A percentile compares a stretch with the other conserved stretches of the same genome.
Evolutionary conservation across 2,888 invertebrate genomes (phyloP).

Genomic region (Stenchaetothrips biformis): DNA sequence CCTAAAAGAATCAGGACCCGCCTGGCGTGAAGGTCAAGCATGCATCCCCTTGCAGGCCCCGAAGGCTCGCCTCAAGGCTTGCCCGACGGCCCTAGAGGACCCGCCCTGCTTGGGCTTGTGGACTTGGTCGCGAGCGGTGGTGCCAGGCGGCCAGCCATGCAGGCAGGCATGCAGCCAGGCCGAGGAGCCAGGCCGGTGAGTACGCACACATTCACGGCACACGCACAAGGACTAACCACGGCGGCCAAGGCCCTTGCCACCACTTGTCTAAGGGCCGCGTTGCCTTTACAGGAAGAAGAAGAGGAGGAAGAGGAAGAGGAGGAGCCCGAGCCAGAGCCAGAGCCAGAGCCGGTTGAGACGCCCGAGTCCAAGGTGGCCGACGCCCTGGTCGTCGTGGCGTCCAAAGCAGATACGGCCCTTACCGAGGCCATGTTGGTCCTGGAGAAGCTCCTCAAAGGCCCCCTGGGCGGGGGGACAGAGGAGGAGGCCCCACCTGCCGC

Average conservation of each 20-base stretch:
- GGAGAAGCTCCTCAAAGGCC: background rate
- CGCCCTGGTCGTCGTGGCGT: background rate
- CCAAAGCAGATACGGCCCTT: background rate
- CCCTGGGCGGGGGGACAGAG: background rate
- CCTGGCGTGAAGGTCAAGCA: background rate
- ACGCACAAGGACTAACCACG: too few relatives aligned
- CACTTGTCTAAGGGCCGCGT: background rate
- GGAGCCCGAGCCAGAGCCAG: constrained; percentile 3
- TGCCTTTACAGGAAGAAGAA: background rate
- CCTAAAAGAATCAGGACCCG: background rate
- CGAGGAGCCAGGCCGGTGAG: too few relatives aligned
- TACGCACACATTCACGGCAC: too few relatives aligned
- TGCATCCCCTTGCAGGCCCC: background rate
- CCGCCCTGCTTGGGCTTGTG: constrained; percentile 1
- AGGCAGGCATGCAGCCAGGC: too few relatives aligned
- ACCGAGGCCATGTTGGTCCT: constrained; percentile 15
- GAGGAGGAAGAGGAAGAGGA: constrained; percentile 1
- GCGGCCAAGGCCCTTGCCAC: background rate
- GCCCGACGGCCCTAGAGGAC: background rate
- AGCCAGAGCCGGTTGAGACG: constrained; percentile 15
- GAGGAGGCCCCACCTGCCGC: constrained; percentile 22
- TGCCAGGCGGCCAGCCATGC: too few relatives aligned
- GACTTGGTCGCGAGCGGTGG: background rate
- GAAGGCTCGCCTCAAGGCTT: too few relatives aligned
- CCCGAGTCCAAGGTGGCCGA: constrained; percentile 17